These are phyloP conservation scores for Lissocephala sabroskyi DNA, from an alignment of 2,888 invertebrate species.

Conservation along the genomic window DNA sequence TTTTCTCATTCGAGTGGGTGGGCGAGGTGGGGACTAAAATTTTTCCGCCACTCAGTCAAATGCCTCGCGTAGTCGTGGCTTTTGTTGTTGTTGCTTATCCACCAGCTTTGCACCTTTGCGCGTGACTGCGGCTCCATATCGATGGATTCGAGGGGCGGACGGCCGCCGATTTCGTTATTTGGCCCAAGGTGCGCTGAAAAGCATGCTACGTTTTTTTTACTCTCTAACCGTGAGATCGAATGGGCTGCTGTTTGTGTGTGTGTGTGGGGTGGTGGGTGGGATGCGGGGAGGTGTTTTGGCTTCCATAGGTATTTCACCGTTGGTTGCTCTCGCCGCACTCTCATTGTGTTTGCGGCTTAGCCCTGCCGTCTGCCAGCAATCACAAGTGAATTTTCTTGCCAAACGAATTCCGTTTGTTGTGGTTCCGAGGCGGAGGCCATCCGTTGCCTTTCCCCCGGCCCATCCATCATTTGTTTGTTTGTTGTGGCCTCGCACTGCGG, in stretches of 20 bases:
- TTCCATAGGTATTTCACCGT: slow-evolving; percentile 40
- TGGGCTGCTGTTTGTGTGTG: background rate
- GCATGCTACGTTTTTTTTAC: slow-evolving; percentile 24
- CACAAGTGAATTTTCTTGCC: slow-evolving; percentile 28
- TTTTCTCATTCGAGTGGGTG: background rate
- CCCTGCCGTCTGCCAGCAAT: slow-evolving; percentile 40
- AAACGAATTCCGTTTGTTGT: slow-evolving; percentile 10
- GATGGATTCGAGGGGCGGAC: too few relatives aligned
- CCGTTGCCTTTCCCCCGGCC: too few relatives aligned
- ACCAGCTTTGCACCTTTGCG: slow-evolving; percentile 47
- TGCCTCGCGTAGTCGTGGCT: slow-evolving; percentile 19
- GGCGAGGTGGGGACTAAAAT: too few relatives aligned
- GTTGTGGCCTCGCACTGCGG: slow-evolving; percentile 1
- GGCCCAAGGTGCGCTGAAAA: slow-evolving; percentile 17
- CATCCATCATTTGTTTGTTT: background rate
- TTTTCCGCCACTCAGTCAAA: background rate
- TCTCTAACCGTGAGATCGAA: background rate
- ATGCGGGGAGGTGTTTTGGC: slow-evolving; percentile 20
- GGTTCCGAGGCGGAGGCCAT: background rate
- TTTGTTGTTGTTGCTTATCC: slow-evolving; percentile 43
- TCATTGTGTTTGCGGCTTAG: slow-evolving; percentile 32
- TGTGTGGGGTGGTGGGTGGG: slow-evolving; percentile 6
- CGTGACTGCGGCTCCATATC: background rate
- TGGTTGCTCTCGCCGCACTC: slow-evolving; percentile 25
- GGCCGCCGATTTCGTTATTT: too few relatives aligned